Evolutionary conservation across 1,140 invertebrate species (phyloP).

Genomic region (Zophobas morio): DNA sequence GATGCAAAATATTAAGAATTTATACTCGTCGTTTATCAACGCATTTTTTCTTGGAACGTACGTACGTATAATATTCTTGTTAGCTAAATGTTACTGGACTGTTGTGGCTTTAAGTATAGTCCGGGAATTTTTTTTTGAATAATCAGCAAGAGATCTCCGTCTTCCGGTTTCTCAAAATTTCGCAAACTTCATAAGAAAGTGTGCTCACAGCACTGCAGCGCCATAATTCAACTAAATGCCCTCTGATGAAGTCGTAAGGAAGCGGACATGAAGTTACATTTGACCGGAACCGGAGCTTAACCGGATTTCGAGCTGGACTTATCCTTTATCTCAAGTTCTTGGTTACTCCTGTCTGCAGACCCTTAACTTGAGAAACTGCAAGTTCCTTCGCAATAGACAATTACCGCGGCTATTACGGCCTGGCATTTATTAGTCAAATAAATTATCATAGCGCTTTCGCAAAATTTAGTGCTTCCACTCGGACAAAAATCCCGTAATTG

Average conservation of each 20-base stretch:
- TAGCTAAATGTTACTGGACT: too few species aligned
- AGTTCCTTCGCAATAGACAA: conserved; percentile 36
- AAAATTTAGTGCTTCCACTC: not conserved
- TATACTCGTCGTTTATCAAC: too few species aligned
- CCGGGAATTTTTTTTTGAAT: too few species aligned
- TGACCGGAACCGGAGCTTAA: conserved; percentile 50
- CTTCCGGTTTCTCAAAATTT: not conserved
- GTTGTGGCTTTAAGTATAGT: too few species aligned
- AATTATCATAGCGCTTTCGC: conserved; percentile 36
- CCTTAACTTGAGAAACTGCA: conserved; percentile 49
- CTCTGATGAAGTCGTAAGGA: conserved; percentile 41
- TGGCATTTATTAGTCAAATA: conserved; percentile 29
- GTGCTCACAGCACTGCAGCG: too few species aligned
- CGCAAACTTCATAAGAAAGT: not conserved
- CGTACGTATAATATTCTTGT: too few species aligned
- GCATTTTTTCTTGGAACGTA: too few species aligned
- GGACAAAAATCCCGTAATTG: conserved; percentile 22
- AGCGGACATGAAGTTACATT: conserved; percentile 48
- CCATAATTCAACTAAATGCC: conserved; percentile 34
- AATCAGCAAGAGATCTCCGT: too few species aligned
- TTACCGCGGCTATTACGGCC: conserved; percentile 38
- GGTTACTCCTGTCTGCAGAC: conserved; percentile 39
- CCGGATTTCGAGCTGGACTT: conserved; percentile 47
- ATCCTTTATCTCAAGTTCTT: conserved; percentile 49
- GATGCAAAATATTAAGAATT: too few species aligned